Evolutionary conservation across 2,888 invertebrate species (phyloP), one percentile per base, ranked within the genome.

Genomic region (Andrena praecox): DNA sequence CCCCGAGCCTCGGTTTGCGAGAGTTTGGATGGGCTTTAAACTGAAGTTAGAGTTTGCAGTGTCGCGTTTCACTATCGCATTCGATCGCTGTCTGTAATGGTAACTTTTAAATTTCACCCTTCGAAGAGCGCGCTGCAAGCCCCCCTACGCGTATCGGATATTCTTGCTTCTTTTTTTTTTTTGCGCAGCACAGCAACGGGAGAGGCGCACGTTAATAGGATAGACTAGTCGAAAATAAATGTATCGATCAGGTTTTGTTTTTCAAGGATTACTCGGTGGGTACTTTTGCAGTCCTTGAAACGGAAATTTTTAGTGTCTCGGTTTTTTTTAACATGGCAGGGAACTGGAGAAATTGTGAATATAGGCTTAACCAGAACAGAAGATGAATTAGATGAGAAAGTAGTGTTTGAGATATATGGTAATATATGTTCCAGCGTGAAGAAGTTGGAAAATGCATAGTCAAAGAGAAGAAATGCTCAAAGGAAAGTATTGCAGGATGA

Each of bases 81-180:
- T 60, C 50, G 59, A n/a, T 48, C 29, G 59, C 42, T 48, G 60
- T 31, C 59, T 50, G 67, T 56, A 60, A 67, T 66, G 67, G 67
- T 59, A 56, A 74, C 67, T 50, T 74, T 74, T 67, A 67, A 67
- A 74, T 74, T 74, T 74, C 67, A 67, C 74, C 24, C 59, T 60
- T 50, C 59, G 20, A 33, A 59, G 48, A 59, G 31, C 67, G 5
- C 48, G 48, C 67, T 20, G 31, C 33, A 48, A 42, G 4, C 29
- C 52, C 12, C 20, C 2, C 67, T 20, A 8, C 31, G 48, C 59
- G 67, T 74, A 60, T 59, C 56, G 56, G 33, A 56, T 54, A 56
- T 35, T n/a, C 52, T 3, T 42, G 16, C 4, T 16, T n/a, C n/a
- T n/a, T n/a, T n/a, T 42, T 27, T 27, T 48, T 59, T 42, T 35